Percentiles rank a stretch among this genome's conserved stretches.
These are phyloP conservation scores for Macheiramphus alcinus DNA, from an alignment of 2,113 vertebrate species.

Conservation along the genomic window DNA sequence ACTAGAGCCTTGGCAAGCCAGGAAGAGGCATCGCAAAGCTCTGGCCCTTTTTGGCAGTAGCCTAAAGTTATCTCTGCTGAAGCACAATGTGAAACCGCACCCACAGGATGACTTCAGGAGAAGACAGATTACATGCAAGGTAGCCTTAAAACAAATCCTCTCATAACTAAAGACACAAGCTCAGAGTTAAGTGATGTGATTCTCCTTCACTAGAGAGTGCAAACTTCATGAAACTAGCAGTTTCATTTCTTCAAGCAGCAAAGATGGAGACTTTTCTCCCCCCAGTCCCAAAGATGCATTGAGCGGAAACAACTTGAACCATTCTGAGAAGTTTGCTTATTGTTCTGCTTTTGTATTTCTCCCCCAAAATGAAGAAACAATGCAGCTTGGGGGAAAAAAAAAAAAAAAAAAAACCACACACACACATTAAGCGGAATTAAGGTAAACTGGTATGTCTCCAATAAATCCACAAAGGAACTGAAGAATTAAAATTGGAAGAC, in stretches of 20 bases:
- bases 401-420: too few species aligned
- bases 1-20: neutral
- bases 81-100: neutral
- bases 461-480: neutral
- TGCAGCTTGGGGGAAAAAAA: neutral
- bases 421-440: rapidly evolving
- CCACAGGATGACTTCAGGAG: neutral
- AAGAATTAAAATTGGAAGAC: neutral
- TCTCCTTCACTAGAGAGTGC: neutral
- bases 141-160: neutral
- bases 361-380: neutral
- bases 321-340: neutral
- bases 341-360: neutral
- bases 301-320: neutral
- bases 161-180: neutral
- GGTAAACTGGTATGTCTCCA: neutral
- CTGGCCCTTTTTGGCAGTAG: neutral
- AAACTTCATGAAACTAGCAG: rapidly evolving
- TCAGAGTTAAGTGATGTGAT: neutral
- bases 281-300: neutral
- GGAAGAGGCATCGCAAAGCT: neutral
- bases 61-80: neutral
- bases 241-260: neutral
- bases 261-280: neutral
- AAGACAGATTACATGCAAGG: neutral